phyloP scores from a whole-genome alignment of 2,113 vertebrate species.

The Prolemur simus region DNA sequence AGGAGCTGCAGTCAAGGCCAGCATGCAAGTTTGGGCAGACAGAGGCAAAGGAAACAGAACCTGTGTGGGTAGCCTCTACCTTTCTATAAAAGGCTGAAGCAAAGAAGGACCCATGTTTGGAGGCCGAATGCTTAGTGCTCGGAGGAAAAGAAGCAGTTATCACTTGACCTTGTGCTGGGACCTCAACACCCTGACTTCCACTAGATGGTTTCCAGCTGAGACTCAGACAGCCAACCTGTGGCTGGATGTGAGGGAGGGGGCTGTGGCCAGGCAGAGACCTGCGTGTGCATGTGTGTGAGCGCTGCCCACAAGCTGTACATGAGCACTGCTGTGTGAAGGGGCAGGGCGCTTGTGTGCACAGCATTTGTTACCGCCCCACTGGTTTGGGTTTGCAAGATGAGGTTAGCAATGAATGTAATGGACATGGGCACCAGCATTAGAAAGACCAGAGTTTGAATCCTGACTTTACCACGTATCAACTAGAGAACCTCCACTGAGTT shows the following conservation, averaged over 20 bases:
- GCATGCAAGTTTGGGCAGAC: background rate
- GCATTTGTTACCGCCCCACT: background rate
- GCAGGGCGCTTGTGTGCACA: background rate
- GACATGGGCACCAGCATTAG: background rate
- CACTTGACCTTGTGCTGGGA: background rate
- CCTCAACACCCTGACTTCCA: background rate
- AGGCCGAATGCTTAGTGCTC: background rate
- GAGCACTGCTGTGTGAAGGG: accelerated
- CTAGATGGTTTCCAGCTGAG: background rate
- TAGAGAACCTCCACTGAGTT: background rate
- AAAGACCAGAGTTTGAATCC: background rate
- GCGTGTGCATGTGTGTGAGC: background rate
- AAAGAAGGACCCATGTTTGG: background rate
- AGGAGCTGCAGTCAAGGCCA: background rate
- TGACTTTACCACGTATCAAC: background rate
- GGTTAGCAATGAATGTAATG: background rate
- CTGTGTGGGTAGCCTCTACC: background rate
- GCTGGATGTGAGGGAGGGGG: background rate
- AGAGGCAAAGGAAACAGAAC: background rate
- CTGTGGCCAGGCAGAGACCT: background rate
- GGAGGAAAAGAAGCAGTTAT: background rate
- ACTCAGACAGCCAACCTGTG: background rate
- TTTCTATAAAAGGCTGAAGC: background rate
- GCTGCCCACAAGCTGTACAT: accelerated
- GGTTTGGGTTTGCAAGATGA: background rate